Evolutionary conservation across 2,797 vertebrate genomes (phyloP).

Genomic region (Clarias platycephalus): DNA sequence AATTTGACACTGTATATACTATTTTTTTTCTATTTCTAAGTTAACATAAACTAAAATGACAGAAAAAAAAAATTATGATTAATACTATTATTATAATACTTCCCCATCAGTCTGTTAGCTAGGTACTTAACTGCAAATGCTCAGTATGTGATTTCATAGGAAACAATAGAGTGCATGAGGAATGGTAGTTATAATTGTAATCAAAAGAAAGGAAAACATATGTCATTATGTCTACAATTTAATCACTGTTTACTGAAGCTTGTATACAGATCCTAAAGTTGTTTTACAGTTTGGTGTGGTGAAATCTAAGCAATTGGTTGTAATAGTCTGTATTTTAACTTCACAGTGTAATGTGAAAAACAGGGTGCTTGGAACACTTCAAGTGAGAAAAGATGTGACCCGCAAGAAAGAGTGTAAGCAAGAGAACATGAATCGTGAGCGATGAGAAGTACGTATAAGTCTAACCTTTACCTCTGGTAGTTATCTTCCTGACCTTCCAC

Average conservation of each 20-base stretch:
- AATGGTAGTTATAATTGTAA: background rate
- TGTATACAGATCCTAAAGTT: background rate
- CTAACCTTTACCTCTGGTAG: constrained; percentile 31
- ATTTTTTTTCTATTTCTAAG: background rate
- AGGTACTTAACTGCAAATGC: background rate
- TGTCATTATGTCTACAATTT: background rate
- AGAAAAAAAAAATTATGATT: background rate
- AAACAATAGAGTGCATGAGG: background rate
- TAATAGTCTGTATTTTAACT: constrained; percentile 3
- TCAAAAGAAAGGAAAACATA: background rate
- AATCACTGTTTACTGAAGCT: background rate
- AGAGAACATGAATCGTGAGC: background rate
- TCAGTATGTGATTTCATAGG: background rate
- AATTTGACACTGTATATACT: background rate
- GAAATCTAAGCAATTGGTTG: background rate
- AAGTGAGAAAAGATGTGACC: background rate
- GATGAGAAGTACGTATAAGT: background rate
- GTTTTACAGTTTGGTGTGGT: background rate
- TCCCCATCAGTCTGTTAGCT: background rate
- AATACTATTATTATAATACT: background rate
- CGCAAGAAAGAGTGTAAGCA: background rate
- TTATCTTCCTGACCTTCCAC: constrained; percentile 28
- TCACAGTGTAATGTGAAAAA: background rate
- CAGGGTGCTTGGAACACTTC: background rate
- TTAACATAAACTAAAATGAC: background rate